Evolutionary conservation across 2,888 invertebrate genomes (phyloP).

Genomic region (Spisula subtruncata): DNA sequence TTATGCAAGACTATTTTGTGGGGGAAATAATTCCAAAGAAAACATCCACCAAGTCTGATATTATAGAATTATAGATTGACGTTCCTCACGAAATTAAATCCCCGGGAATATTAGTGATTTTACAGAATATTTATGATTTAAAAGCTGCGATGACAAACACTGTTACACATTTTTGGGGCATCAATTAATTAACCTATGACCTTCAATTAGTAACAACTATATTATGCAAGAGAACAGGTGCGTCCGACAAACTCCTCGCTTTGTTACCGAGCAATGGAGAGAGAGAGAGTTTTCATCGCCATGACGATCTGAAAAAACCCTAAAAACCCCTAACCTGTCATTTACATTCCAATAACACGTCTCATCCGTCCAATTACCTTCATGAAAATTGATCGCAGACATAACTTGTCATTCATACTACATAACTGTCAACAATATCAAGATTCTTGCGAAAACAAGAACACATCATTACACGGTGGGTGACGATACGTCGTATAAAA

Average conservation of each 20-base stretch:
- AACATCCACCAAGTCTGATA: too few species aligned
- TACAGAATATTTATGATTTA: too few species aligned
- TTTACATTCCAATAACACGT: conserved; percentile 44
- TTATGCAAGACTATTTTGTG: too few species aligned
- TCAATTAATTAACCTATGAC: too few species aligned
- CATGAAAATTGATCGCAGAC: conserved; percentile 40
- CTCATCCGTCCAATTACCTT: conserved; percentile 32
- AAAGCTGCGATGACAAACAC: too few species aligned
- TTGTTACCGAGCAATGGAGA: neutral
- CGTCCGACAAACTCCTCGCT: neutral
- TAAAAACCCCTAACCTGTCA: conserved; percentile 47
- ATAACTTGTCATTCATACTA: conserved; percentile 38
- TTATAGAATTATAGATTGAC: too few species aligned
- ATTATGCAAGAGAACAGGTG: conserved; percentile 4
- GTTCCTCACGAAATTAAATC: too few species aligned
- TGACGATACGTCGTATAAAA: conserved; percentile 27
- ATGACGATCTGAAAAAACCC: neutral
- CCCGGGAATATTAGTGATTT: too few species aligned
- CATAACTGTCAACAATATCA: conserved; percentile 52
- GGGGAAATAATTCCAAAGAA: too few species aligned
- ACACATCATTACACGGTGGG: conserved; percentile 47
- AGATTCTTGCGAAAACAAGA: conserved; percentile 46
- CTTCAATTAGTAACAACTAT: neutral
- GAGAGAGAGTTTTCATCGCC: conserved; percentile 27
- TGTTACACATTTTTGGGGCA: too few species aligned